Evolutionary conservation across 2,113 vertebrate genomes (phyloP).

Genomic region (Eonycteris spelaea): DNA sequence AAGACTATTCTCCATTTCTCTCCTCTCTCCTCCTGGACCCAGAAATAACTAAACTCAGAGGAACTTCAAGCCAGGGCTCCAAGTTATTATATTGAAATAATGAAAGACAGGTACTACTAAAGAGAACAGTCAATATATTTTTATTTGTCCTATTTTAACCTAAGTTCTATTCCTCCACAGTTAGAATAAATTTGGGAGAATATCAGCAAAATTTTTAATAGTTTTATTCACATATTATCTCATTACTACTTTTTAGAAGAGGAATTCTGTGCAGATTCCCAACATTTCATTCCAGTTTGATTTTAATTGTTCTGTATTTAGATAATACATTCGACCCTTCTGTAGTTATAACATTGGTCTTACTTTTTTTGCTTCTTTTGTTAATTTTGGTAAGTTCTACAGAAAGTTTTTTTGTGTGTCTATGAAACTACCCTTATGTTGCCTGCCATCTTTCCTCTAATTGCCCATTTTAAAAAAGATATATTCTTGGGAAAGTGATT

Average conservation of each 20-base stretch:
- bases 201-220: not conserved
- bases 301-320: not conserved
- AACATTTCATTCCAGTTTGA: not conserved
- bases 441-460: not conserved
- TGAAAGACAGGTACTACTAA: not conserved
- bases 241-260: not conserved
- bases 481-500: not conserved
- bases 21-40: not conserved
- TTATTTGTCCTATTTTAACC: not conserved
- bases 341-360: not conserved
- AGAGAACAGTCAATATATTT: not conserved
- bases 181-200: not conserved
- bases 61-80: not conserved
- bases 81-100: not conserved
- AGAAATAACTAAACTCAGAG: not conserved
- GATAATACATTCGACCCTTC: not conserved
- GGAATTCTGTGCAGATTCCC: not conserved
- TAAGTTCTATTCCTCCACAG: not conserved
- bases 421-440: not conserved
- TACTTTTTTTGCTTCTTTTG: not conserved
- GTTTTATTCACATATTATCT: not conserved
- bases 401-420: not conserved
- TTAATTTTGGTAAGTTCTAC: constrained; percentile 13
- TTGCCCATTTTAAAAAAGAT: not conserved
- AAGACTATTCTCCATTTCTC: not conserved